A percentile compares a stretch with the other conserved stretches of the same genome.
phyloP scores from a whole-genome alignment of 2,113 vertebrate genomes.

The Etheostoma spectabile region DNA sequence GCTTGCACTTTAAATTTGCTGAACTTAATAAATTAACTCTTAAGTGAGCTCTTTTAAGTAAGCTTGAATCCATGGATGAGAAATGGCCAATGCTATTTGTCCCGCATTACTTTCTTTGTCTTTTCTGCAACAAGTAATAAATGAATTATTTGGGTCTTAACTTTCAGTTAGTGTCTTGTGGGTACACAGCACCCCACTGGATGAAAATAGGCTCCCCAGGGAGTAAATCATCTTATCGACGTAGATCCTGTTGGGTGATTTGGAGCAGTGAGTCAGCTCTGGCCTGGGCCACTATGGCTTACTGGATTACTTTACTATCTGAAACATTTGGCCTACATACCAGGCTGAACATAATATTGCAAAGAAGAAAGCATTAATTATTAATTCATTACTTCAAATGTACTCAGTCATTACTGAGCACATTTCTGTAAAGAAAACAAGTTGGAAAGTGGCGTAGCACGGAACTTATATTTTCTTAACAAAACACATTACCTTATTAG shows the following conservation, averaged over 20 bases:
- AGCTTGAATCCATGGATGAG: not conserved
- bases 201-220: slow-evolving; percentile 2
- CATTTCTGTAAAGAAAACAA: not conserved
- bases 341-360: slow-evolving; percentile 38
- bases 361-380: slow-evolving; percentile 5
- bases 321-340: slow-evolving; percentile 63
- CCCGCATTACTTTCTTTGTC: not conserved
- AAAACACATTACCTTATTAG: slow-evolving; percentile 25
- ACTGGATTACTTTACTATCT: slow-evolving; percentile 52
- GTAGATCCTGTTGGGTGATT: slow-evolving; percentile 45
- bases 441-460: not conserved
- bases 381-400: too few relatives aligned
- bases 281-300: slow-evolving; percentile 43
- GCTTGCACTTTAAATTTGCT: not conserved
- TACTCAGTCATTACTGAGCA: not conserved
- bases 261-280: slow-evolving; percentile 42
- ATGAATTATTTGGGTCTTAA: not conserved
- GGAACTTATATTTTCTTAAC: not conserved
- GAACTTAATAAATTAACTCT: not conserved
- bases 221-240: slow-evolving; percentile 13
- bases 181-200: slow-evolving; percentile 15
- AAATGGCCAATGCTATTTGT: not conserved
- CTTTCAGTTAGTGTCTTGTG: not conserved
- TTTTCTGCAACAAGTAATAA: not conserved
- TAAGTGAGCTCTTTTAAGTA: not conserved